Evolutionary conservation across 2,888 invertebrate genomes (phyloP), one percentile per base, ranked within the genome.

Genomic region (Cotesia congregata): DNA sequence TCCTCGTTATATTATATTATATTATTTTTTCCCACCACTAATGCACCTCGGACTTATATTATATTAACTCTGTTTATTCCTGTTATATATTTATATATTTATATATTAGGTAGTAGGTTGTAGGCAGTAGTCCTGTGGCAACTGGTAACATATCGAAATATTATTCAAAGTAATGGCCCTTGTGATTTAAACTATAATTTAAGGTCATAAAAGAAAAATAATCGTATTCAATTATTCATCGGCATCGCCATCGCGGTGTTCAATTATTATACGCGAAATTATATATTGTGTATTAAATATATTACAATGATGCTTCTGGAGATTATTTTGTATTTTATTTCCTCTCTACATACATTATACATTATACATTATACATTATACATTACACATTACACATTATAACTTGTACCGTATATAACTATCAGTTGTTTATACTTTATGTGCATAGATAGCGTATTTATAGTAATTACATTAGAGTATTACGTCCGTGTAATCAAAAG

Each of bases 1-100:
- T 65, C 59, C 39, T 38, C 68, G 59, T 30, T 30, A 30, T 30
- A 30, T 30, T 50, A 50, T 50, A 50, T 12, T 6, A 50, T 50
- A 50, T 12, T 6, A 9, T 9, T 50, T 50, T 74, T 60, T 40
- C 17, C 61, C 78, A 80, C 83, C 78, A 80, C 76, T 78, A 77
- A 78, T 76, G 39, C 67, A 61, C 61, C 38, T 50, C 12, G 1
- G 30, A 30, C 30, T 30, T 30, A 30, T 30, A 30, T 30, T 30
- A 30, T 30, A 30, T 30, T 30, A 50, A 7, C 9, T 50, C 50
- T 50, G 50, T 50, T 50, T 2, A 50, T 12, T 50, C 50, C 70
- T 38, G 50, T 50, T 50, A 50, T 50, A 12, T 50, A 50, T 12
- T 12, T 50, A 50, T 12, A 12, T 50, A 7, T 50, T 50, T 50